A percentile compares a stretch with the other conserved stretches of the same genome.
Conservation (phyloP, 2,888 invertebrate genomes). For the Calameuta filiformis region DNA sequence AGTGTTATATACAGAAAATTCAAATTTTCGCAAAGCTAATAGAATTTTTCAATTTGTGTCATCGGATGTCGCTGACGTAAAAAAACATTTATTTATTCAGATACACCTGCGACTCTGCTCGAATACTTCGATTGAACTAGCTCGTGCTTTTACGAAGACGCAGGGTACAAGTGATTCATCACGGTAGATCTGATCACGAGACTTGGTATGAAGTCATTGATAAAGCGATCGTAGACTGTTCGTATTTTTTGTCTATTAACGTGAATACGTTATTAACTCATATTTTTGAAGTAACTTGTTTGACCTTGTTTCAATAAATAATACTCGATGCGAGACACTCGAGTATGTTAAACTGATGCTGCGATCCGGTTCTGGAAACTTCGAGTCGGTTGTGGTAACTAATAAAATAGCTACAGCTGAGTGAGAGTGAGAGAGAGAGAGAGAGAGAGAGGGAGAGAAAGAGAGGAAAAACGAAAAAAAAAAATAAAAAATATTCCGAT, state of each 20-base stretch:
- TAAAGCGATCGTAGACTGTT: neutral
- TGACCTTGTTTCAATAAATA: neutral
- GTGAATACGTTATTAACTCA: neutral
- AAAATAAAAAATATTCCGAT: neutral
- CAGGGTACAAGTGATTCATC: neutral
- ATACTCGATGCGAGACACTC: neutral
- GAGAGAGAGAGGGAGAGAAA: no score
- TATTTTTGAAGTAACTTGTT: neutral
- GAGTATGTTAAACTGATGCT: neutral
- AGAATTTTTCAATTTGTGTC: neutral
- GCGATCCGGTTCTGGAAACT: neutral
- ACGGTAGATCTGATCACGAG: neutral
- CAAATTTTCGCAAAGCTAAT: neutral
- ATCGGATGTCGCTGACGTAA: neutral
- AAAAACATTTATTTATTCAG: neutral
- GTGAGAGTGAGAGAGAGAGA: no score
- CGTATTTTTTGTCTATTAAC: neutral
- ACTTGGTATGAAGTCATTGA: neutral
- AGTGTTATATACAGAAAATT: neutral
- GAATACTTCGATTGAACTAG: neutral
- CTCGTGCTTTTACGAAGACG: neutral
- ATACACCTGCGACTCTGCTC: neutral
- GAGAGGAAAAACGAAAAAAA: neutral
- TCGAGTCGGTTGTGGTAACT: neutral
- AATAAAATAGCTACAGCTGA: neutral